Base-by-base conservation (phyloP, 2,797 vertebrate genomes). In the Melanotaenia pygmaea region DNA sequence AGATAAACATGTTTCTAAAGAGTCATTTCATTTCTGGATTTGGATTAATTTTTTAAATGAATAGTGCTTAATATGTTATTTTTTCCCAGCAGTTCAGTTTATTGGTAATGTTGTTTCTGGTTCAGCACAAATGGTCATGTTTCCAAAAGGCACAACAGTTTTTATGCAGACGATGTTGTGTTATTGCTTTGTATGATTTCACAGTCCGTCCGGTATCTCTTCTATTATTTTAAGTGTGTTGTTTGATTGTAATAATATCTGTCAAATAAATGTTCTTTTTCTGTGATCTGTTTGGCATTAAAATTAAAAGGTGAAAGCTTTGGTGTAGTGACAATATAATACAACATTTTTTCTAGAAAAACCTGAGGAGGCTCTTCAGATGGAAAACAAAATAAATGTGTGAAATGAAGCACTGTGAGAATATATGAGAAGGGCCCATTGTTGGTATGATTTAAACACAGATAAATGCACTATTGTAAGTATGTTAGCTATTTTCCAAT, bases 231-330 rank as follows among this genome's bases (percentile, higher is more conserved):
- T 11, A 20, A 8, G 53, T 71, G 50, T 56, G 69, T 57, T 50
- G n/a, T 57, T 51, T 72, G 61, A 71, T 18, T 64, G 3, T 35
- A 35, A 69, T 16, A 13, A 50, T 37, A 16, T 12, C 13, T 28
- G 16, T 28, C 35, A 68, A 26, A 73, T 62, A 28, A 59, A 22
- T 64, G n/a, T 53, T 26, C 47, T 9, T 9, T 61, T 67, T 54
- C 30, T 69, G 61, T 80, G 5, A 69, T 59, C 3, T 82, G 34
- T 81, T 73, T 74, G 40, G 16, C 62, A 74, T 81, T 72, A 57
- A 76, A 80, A 74, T 13, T 14, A 79, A 0, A 11, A 11, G 14
- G 20, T 50, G 20, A 50, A n/a, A 32, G 34, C 22, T 67, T 34
- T 75, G 10, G 13, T 16, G 51, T 7, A 4, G 14, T 30, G 11